Percentiles rank a stretch among this genome's conserved stretches.
Conservation (phyloP, 2,797 vertebrate species). For the Merluccius polli region DNA sequence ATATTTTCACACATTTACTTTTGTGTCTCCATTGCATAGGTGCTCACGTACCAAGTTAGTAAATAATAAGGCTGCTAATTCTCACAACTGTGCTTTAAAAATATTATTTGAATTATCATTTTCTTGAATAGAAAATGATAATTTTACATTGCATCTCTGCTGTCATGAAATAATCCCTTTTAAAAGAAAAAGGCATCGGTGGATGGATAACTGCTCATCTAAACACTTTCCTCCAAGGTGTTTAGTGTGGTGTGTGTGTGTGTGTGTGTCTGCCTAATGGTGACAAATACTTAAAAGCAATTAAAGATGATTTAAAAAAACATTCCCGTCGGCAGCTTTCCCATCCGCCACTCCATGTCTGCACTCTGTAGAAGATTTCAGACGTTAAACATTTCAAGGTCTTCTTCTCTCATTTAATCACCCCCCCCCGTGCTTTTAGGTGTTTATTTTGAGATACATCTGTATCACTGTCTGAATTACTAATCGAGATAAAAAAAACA, state of each 20-base stretch:
- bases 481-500: background rate
- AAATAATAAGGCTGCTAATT: background rate
- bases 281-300: conserved; percentile 69
- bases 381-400: background rate
- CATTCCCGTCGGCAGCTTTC: conserved; percentile 58
- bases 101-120: too few species aligned
- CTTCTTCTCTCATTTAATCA: conserved; percentile 38
- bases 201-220: too few species aligned
- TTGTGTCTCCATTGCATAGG: conserved; percentile 15
- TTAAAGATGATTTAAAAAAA: conserved; percentile 67
- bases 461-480: background rate
- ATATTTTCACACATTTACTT: conserved; percentile 62
- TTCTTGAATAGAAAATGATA: too few species aligned
- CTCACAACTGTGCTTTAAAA: background rate
- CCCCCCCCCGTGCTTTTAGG: conserved; percentile 15
- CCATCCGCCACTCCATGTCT: background rate
- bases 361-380: background rate
- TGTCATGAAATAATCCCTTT: too few species aligned
- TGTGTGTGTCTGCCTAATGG: too few species aligned
- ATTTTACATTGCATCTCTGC: too few species aligned
- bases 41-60: background rate
- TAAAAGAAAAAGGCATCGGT: too few species aligned
- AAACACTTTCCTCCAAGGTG: too few species aligned
- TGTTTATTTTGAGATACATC: background rate
- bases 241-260: background rate